Evolutionary conservation across 2,888 invertebrate genomes (phyloP), one percentile per base, ranked within the genome.

Genomic region (Ptychoptera contaminata): DNA sequence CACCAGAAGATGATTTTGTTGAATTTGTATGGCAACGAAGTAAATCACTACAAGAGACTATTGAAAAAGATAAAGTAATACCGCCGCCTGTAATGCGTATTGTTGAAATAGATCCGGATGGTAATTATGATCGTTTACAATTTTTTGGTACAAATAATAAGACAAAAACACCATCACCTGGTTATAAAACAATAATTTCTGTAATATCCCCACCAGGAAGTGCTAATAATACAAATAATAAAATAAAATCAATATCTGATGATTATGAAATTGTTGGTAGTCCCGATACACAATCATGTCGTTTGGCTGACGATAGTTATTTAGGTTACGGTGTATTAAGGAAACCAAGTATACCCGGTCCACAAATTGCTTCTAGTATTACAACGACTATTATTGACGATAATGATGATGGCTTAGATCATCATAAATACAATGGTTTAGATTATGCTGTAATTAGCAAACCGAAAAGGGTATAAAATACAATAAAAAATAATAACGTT

Each of bases 361-460:
- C 72, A 3, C 72, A 71, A 52, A 70, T 71, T 1, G 67, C 70
- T 2, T 67, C 69, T 3, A 67, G 69, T 37, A 23, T 23, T 23
- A 70, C 70, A 38, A 71, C 73, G 56, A 66, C 66, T 14, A 42
- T 42, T 32, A 37, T 16, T 48, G 44, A 40, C 8, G 36, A 30
- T 9, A 42, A 46, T 41, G 45, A 42, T 42, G 14, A 43, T 3
- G 23, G 23, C 23, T 68, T 82, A 32, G 73, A 72, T 56, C 82
- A 83, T 58, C 77, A 76, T 56, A 75, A 73, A 54, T 78, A 77
- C 53, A 85, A 84, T 58, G 79, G 84, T 45, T 76, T 77, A 49
- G 82, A 82, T 56, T 87, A 87, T 67, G 84, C 86, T 49, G 73
- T 85, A 56, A 80, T 87, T 46, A 84, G 84, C 60, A 86, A 86